Conservation (phyloP, 30 jellyfish, hydroid and myxozoan genomes). For the Chrysaora quinquecirrha region DNA sequence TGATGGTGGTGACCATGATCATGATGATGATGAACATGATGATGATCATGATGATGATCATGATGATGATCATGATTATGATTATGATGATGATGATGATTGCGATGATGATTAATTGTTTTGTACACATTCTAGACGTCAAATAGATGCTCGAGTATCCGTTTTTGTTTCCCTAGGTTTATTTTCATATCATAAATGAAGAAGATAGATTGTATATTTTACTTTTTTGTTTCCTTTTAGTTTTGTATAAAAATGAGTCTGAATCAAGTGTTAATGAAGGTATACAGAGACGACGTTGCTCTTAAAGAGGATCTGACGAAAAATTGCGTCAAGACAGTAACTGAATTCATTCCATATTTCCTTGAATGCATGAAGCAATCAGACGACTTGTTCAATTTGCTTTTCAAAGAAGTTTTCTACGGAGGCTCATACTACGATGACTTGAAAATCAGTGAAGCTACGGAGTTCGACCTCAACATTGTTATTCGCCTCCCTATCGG, state of each 20-base stretch:
- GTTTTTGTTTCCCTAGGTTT: too few relatives aligned
- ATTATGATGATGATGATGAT: too few relatives aligned
- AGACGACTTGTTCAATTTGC: not conserved
- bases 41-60: too few relatives aligned
- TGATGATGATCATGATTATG: too few relatives aligned
- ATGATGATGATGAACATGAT: too few relatives aligned
- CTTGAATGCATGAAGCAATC: not conserved
- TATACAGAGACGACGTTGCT: not conserved
- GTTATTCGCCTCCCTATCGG: conserved; percentile 16
- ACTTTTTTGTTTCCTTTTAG: not conserved
- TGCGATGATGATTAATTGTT: too few relatives aligned
- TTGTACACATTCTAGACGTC: too few relatives aligned
- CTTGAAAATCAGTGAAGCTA: conserved; percentile 26
- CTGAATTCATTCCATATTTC: not conserved
- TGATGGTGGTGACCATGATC: too few relatives aligned
- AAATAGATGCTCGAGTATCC: too few relatives aligned
- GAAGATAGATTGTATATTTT: too few relatives aligned
- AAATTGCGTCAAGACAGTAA: not conserved
- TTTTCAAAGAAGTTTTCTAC: not conserved
- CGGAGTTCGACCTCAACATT: conserved; percentile 33
- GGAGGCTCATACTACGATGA: conserved; percentile 39
- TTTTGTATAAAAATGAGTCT: not conserved
- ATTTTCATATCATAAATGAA: too few relatives aligned
- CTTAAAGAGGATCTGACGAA: not conserved
- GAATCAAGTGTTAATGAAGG: not conserved